These are phyloP conservation scores for Erpetoichthys calabaricus DNA, from an alignment of 2,797 vertebrate genomes.

Conservation along the genomic window DNA sequence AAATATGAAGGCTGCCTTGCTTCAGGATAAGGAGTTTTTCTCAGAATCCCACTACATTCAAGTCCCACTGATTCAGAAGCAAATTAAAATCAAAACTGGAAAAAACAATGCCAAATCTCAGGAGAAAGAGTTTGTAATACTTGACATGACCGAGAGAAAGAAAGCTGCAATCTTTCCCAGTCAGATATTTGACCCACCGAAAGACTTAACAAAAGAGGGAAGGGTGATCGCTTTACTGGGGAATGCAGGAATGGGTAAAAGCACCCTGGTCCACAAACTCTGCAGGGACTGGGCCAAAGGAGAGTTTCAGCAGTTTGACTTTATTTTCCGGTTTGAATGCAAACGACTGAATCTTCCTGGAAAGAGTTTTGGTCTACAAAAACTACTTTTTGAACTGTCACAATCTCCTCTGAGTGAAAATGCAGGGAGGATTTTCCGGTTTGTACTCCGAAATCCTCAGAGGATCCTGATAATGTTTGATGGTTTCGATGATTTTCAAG, in stretches of 20 bases:
- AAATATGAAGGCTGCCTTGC: slow-evolving; percentile 39
- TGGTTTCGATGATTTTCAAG: slow-evolving; percentile 57
- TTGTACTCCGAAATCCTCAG: slow-evolving; percentile 49
- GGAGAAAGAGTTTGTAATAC: slow-evolving; percentile 58
- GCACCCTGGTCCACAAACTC: slow-evolving; percentile 54
- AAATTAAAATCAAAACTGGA: slow-evolving; percentile 36
- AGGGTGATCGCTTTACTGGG: slow-evolving; percentile 58
- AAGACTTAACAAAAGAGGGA: slow-evolving; percentile 34
- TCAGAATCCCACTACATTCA: slow-evolving; percentile 54
- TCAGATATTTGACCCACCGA: slow-evolving; percentile 41
- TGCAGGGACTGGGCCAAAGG: slow-evolving; percentile 70
- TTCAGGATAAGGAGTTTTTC: slow-evolving; percentile 30
- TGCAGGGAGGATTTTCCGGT: slow-evolving; percentile 41
- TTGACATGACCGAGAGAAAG: slow-evolving; percentile 47
- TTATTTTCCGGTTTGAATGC: slow-evolving; percentile 66
- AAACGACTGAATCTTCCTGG: slow-evolving; percentile 40
- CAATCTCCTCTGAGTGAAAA: no score
- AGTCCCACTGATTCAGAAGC: slow-evolving; percentile 42
- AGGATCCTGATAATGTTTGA: slow-evolving; percentile 75
- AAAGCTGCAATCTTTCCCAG: slow-evolving; percentile 28
- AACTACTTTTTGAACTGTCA: slow-evolving; percentile 54
- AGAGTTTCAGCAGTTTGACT: slow-evolving; percentile 63
- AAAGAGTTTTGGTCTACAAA: slow-evolving; percentile 44
- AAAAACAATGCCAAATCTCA: slow-evolving; percentile 49
- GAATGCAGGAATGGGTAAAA: slow-evolving; percentile 76